Conservation (phyloP, 2,888 invertebrate genomes). For the Sphaeridia pumilis region DNA sequence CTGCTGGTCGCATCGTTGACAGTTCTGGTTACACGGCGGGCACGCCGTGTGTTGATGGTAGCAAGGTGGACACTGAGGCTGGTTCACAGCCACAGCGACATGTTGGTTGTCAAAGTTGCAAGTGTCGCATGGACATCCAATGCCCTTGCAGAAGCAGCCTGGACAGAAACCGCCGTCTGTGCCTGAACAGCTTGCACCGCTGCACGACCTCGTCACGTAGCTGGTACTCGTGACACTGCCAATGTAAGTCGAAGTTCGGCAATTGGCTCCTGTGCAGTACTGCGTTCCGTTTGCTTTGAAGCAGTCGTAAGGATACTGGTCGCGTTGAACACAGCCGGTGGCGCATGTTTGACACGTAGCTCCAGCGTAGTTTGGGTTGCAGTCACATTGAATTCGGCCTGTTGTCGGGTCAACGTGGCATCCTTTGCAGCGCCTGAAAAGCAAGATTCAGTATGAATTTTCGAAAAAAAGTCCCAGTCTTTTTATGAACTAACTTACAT, state of each 20-base stretch:
- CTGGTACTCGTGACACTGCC: neutral
- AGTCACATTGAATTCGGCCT: neutral
- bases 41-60: neutral
- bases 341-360: neutral
- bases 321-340: constrained; percentile 2
- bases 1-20: neutral
- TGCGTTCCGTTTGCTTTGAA: neutral
- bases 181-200: neutral
- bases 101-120: neutral
- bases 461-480: no score
- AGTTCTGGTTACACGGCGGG: neutral
- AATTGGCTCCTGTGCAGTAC: neutral
- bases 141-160: neutral
- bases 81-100: neutral
- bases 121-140: neutral
- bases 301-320: constrained; percentile 9
- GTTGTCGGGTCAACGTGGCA: neutral
- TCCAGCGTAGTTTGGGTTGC: neutral
- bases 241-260: neutral
- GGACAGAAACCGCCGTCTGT: neutral
- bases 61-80: constrained; percentile 3
- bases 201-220: neutral
- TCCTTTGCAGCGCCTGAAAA: neutral
- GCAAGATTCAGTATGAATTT: no score
- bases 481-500: neutral